A percentile compares a stretch with the other conserved stretches of the same genome.
Evolutionary conservation across 2,888 invertebrate genomes (phyloP).

Genomic region (Spodoptera exigua): DNA sequence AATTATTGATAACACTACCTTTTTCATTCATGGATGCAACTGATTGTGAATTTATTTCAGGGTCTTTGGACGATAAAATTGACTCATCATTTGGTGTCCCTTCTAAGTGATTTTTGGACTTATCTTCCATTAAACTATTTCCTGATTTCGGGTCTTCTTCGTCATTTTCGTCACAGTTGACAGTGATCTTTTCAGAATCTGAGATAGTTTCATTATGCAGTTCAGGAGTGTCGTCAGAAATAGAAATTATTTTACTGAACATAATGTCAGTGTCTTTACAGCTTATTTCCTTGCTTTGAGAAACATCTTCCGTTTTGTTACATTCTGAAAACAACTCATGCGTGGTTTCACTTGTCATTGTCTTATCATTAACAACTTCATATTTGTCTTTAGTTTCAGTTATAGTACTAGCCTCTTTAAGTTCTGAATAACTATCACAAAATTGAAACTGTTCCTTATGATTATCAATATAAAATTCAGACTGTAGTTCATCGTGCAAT

Average conservation of each 20-base stretch:
- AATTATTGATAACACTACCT: too few species aligned
- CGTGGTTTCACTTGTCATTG: not conserved
- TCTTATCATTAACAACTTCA: slow-evolving; percentile 2
- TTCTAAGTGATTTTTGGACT: not conserved
- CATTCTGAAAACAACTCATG: too few species aligned
- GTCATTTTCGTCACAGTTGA: not conserved
- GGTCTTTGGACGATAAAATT: not conserved
- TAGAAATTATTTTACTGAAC: not conserved
- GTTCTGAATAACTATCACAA: not conserved
- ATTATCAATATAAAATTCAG: slow-evolving; percentile 42
- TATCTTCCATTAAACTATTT: not conserved
- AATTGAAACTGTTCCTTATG: slow-evolving; percentile 20
- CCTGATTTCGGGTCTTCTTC: not conserved
- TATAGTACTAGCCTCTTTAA: not conserved
- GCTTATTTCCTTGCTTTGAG: not conserved
- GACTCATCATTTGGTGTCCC: not conserved
- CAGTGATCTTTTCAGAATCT: not conserved
- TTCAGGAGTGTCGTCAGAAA: not conserved
- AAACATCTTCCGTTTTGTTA: too few species aligned
- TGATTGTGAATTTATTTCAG: not conserved
- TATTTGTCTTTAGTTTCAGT: not conserved
- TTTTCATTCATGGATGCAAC: too few species aligned
- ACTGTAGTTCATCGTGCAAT: slow-evolving; percentile 19
- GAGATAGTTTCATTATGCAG: not conserved
- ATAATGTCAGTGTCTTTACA: not conserved